phyloP scores from a whole-genome alignment of 2,113 vertebrate genomes.

The Cyphomyrus plagiostoma region DNA sequence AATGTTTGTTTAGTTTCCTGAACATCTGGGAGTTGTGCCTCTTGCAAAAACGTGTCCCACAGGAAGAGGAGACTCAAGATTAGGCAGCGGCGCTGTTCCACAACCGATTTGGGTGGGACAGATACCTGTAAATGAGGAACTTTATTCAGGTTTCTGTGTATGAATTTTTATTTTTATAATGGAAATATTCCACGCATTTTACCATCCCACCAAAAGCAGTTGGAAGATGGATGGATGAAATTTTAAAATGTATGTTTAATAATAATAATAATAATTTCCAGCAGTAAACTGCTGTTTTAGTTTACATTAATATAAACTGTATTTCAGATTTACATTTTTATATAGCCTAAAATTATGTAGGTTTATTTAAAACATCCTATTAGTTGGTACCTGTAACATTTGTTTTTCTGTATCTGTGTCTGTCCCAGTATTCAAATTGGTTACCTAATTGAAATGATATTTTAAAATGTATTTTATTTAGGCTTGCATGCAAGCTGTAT shows the following conservation, averaged over 20 bases:
- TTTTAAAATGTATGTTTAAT: not conserved
- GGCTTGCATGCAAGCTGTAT: not conserved
- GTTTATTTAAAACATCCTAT: not conserved
- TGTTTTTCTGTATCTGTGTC: not conserved
- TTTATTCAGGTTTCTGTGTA: not conserved
- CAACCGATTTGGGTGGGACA: not conserved
- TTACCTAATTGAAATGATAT: not conserved
- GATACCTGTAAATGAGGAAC: not conserved
- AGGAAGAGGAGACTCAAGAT: not conserved
- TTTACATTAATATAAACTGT: not conserved
- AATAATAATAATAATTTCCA: not conserved
- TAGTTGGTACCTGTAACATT: not conserved
- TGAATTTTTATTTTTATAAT: not conserved
- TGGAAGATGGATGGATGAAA: not conserved
- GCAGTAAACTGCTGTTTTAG: not conserved
- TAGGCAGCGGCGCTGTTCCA: not conserved
- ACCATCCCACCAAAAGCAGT: not conserved
- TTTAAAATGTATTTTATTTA: not conserved
- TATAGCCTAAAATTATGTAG: not conserved
- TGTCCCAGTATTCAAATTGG: not conserved
- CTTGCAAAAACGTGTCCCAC: not conserved
- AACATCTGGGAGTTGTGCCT: not conserved
- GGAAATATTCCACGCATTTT: not conserved
- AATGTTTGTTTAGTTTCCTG: not conserved
- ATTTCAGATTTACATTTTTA: not conserved